Percentiles rank a stretch among this genome's conserved stretches.
phyloP scores from a whole-genome alignment of 2,888 invertebrate species.

The Noctua fimbriata region DNA sequence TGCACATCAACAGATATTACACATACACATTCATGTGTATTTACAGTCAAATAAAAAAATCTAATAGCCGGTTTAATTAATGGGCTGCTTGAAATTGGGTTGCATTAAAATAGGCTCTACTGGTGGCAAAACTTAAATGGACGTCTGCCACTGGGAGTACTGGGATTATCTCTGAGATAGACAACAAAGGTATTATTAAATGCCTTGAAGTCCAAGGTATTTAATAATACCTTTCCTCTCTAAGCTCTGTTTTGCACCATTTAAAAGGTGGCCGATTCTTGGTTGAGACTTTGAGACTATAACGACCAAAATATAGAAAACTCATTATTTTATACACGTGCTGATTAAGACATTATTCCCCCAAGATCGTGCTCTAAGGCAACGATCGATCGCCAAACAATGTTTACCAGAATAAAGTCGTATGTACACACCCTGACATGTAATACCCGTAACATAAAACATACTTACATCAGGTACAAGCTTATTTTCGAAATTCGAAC shows the following conservation, averaged over 20 bases:
- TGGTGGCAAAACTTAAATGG: not conserved
- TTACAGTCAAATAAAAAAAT: not conserved
- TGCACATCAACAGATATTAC: constrained; percentile 5
- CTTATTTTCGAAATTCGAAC: constrained; percentile 58
- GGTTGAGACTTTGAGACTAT: not conserved
- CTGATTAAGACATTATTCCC: constrained; percentile 21
- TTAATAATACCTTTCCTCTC: too few relatives aligned
- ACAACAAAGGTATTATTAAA: not conserved
- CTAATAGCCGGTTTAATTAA: not conserved
- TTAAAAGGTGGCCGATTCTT: not conserved
- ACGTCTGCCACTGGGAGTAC: too few relatives aligned
- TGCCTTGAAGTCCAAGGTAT: too few relatives aligned
- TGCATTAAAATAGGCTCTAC: not conserved
- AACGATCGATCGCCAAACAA: constrained; percentile 20
- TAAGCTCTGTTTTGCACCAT: not conserved
- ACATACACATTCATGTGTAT: not conserved
- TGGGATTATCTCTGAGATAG: not conserved
- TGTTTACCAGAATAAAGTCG: constrained; percentile 8
- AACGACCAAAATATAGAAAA: not conserved
- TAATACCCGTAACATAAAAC: constrained; percentile 51
- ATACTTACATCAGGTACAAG: constrained; percentile 52
- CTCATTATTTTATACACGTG: not conserved
- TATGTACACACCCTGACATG: constrained; percentile 33
- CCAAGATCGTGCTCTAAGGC: constrained; percentile 6
- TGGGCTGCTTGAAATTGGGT: not conserved